These are phyloP conservation scores for Agrochola litura DNA, from an alignment of 2,888 invertebrate genomes.

Conservation along the genomic window DNA sequence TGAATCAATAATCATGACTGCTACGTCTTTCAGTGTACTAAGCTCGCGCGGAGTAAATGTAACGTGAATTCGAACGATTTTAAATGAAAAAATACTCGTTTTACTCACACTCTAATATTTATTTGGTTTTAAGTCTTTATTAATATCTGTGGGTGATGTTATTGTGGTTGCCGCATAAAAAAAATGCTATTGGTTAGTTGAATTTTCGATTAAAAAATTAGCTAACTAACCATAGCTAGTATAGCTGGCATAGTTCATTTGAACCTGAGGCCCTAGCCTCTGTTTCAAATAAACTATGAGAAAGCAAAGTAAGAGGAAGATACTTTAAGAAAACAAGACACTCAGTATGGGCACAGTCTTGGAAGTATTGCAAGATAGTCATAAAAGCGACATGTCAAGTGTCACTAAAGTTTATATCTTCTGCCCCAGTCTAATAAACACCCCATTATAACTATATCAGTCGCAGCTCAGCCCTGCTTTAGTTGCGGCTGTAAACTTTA, in stretches of 20 bases:
- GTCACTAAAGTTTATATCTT: slow-evolving; percentile 28
- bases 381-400: slow-evolving; percentile 32
- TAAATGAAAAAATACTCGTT: no score
- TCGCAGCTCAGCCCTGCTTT: slow-evolving; percentile 51
- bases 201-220: neutral
- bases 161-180: neutral
- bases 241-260: neutral
- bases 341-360: neutral
- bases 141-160: neutral
- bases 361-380: neutral
- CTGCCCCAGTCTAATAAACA: slow-evolving; percentile 54
- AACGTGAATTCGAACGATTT: no score
- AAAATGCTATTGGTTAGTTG: neutral
- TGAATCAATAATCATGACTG: no score
- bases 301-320: neutral
- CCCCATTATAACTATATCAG: slow-evolving; percentile 61
- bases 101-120: no score
- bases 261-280: neutral
- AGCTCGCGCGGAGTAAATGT: no score
- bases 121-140: no score
- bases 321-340: neutral
- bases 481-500: slow-evolving; percentile 62
- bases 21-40: no score
- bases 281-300: neutral
- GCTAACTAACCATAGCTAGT: neutral